Conservation (phyloP, 2,113 vertebrate genomes). For the Egretta garzetta region DNA sequence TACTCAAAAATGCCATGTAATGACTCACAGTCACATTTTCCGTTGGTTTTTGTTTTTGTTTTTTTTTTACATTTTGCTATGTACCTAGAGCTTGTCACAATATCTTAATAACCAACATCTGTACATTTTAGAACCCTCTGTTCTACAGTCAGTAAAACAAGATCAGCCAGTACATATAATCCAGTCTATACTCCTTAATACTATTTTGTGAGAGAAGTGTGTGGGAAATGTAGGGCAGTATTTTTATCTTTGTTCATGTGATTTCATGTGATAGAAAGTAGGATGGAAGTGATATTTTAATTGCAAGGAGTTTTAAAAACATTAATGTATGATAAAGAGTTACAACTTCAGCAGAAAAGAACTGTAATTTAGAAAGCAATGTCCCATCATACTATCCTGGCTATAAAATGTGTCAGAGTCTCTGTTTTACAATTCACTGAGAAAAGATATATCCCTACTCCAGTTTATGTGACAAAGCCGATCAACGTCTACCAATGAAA, state of each 20-base stretch:
- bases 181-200: background rate
- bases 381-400: background rate
- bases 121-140: background rate
- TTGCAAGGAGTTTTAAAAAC: background rate
- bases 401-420: background rate
- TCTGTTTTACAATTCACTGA: background rate
- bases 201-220: background rate
- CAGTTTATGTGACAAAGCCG: background rate
- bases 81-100: background rate
- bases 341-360: slow-evolving; percentile 17
- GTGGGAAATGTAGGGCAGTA: background rate
- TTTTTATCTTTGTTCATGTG: background rate
- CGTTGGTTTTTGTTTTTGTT: fast-evolving
- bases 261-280: background rate
- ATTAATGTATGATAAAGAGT: background rate
- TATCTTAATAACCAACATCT: background rate
- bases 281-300: background rate
- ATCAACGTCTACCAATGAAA: background rate
- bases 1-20: background rate
- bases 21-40: background rate
- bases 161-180: background rate
- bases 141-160: background rate
- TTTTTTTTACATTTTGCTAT: background rate
- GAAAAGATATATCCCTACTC: background rate
- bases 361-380: slow-evolving; percentile 1